A percentile compares a stretch with the other conserved stretches of the same genome.
phyloP scores from a whole-genome alignment of 2,113 vertebrate genomes.

The Salvelinus fontinalis region DNA sequence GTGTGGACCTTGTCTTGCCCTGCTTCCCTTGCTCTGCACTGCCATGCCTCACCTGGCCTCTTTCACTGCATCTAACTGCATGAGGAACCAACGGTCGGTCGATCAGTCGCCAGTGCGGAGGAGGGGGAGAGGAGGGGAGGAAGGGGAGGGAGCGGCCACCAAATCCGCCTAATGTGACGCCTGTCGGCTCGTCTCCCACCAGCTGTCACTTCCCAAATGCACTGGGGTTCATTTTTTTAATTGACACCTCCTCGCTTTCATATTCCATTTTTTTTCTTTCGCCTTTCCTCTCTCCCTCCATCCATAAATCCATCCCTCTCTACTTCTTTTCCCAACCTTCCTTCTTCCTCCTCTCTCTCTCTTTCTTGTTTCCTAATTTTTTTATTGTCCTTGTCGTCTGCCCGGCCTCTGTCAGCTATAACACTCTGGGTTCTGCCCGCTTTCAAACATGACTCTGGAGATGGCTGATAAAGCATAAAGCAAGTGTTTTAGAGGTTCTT shows the following conservation, averaged over 20 bases:
- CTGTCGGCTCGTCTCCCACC: conserved; percentile 91
- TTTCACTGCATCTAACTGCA: conserved; percentile 33
- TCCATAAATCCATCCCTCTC: conserved; percentile 45
- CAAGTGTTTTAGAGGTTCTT: conserved; percentile 64
- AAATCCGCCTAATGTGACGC: conserved; percentile 78
- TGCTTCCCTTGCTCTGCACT: no score
- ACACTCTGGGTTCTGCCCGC: conserved; percentile 50
- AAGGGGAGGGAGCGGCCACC: conserved; percentile 71
- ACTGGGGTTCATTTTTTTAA: conserved; percentile 91
- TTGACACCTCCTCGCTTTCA: conserved; percentile 92
- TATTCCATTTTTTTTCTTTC: conserved; percentile 73
- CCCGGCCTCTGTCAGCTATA: conserved; percentile 57
- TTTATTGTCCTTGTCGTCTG: conserved; percentile 51
- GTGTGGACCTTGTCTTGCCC: not conserved
- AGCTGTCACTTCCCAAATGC: conserved; percentile 85
- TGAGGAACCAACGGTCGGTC: conserved; percentile 59
- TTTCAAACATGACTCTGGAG: conserved; percentile 67
- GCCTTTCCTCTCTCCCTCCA: conserved; percentile 57
- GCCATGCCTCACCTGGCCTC: conserved; percentile 11
- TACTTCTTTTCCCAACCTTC: conserved; percentile 36
- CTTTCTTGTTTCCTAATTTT: conserved; percentile 1
- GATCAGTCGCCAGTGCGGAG: conserved; percentile 54
- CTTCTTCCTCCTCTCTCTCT: not conserved
- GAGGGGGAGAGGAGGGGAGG: conserved; percentile 28
- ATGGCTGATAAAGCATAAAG: conserved; percentile 72